Evolutionary conservation across 2,797 vertebrate genomes (phyloP).

Genomic region (Rachycentron canadum): DNA sequence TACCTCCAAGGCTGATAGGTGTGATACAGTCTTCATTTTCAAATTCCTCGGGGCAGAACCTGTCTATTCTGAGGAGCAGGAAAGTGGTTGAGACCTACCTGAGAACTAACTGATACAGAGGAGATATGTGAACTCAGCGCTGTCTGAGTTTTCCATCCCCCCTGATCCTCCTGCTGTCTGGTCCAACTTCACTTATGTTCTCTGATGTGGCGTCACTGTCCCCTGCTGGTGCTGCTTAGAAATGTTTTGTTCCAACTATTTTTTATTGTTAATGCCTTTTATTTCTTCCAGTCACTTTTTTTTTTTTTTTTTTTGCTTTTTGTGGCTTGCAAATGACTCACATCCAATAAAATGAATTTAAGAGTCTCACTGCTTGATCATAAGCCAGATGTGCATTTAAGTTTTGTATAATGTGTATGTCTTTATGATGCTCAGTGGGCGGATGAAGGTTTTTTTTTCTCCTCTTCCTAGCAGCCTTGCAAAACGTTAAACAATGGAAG

Average conservation of each 20-base stretch:
- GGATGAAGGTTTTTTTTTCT: neutral
- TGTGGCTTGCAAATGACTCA: conserved; percentile 3
- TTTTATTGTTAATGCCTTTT: conserved; percentile 16
- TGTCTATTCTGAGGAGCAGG: neutral
- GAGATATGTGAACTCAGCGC: conserved; percentile 17
- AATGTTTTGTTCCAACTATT: neutral
- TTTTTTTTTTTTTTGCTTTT: conserved; percentile 9
- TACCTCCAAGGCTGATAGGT: conserved; percentile 19
- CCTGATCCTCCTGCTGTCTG: conserved; percentile 6
- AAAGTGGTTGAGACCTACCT: conserved; percentile 13
- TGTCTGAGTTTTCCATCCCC: conserved; percentile 35
- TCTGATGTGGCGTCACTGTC: conserved; percentile 61
- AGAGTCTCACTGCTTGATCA: neutral
- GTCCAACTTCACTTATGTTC: neutral
- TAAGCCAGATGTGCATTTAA: neutral
- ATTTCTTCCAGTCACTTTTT: neutral
- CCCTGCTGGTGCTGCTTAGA: conserved; percentile 63
- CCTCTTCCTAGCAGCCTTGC: neutral
- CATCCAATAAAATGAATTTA: neutral
- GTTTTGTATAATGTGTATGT: neutral
- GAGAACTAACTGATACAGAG: neutral
- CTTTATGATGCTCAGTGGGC: neutral
- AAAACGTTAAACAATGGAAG: neutral
- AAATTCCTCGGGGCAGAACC: conserved; percentile 35
- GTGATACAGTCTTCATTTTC: conserved; percentile 35